phyloP scores from a whole-genome alignment of 1,140 invertebrate genomes.

The Dryas iulia region DNA sequence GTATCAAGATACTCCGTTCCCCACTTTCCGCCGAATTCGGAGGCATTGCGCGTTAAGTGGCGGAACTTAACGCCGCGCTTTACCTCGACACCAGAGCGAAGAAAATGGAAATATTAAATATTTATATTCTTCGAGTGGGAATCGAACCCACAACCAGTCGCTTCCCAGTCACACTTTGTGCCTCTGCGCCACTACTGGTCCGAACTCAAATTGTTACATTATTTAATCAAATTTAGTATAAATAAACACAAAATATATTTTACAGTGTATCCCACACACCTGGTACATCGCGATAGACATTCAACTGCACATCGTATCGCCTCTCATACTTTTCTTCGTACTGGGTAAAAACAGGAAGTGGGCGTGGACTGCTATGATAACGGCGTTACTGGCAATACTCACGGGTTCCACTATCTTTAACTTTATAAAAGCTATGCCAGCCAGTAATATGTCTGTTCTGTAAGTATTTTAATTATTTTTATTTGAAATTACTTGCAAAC shows the following conservation, averaged over 20 bases:
- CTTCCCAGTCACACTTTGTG: too few relatives aligned
- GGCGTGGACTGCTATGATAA: slow-evolving; percentile 42
- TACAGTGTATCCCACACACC: slow-evolving; percentile 80
- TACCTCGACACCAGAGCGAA: too few relatives aligned
- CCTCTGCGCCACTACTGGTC: too few relatives aligned
- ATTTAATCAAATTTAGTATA: neutral
- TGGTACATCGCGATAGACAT: slow-evolving; percentile 82
- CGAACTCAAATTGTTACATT: neutral
- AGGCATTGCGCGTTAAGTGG: too few relatives aligned
- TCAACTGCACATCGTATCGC: slow-evolving; percentile 77
- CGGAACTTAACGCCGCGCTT: too few relatives aligned
- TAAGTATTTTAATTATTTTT: slow-evolving; percentile 22
- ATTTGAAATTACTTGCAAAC: too few relatives aligned
- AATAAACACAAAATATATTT: neutral
- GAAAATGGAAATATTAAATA: too few relatives aligned
- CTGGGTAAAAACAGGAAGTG: slow-evolving; percentile 36
- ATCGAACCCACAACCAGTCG: too few relatives aligned
- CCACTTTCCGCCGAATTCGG: too few relatives aligned
- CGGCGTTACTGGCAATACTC: slow-evolving; percentile 30
- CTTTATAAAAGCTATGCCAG: slow-evolving; percentile 45
- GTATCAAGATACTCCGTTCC: too few relatives aligned
- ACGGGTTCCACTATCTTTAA: slow-evolving; percentile 51
- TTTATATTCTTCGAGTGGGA: too few relatives aligned
- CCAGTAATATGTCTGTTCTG: slow-evolving; percentile 21
- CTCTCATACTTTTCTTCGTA: slow-evolving; percentile 72